Conservation (phyloP, 1,140 invertebrate species). For the Hetaerina americana region DNA sequence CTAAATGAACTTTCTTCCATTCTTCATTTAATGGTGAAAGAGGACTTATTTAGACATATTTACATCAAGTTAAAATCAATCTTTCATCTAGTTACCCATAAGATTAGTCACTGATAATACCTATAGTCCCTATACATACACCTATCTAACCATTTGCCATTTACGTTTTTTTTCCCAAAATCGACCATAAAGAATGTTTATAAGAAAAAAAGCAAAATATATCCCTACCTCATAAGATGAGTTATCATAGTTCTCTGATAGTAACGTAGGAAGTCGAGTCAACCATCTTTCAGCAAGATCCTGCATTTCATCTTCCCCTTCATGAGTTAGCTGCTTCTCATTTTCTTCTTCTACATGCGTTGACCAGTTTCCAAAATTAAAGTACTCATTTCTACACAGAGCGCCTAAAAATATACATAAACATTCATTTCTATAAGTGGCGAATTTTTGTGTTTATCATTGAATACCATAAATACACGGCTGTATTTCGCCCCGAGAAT, state of each 20-base stretch:
- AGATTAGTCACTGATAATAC: too few relatives aligned
- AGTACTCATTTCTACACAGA: constrained; percentile 26
- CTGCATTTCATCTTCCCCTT: constrained; percentile 52
- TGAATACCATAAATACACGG: constrained; percentile 12
- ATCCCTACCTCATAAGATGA: constrained; percentile 37
- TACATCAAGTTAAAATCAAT: too few relatives aligned
- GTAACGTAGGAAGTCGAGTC: constrained; percentile 42
- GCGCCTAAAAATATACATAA: constrained; percentile 18
- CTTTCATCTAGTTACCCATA: too few relatives aligned
- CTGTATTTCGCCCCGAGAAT: constrained; percentile 10
- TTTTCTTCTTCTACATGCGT: constrained; percentile 23
- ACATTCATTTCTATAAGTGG: constrained; percentile 8
- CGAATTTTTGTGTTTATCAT: constrained; percentile 8
- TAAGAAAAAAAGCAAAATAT: not conserved
- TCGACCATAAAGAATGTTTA: too few relatives aligned
- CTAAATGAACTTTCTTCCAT: too few relatives aligned
- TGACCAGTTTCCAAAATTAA: constrained; percentile 38
- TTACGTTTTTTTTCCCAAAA: too few relatives aligned
- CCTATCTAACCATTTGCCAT: too few relatives aligned
- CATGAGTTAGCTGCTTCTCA: constrained; percentile 39
- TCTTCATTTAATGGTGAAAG: too few relatives aligned
- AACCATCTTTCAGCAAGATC: constrained; percentile 49
- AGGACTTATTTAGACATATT: too few relatives aligned
- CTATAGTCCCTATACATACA: too few relatives aligned
- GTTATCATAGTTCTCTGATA: constrained; percentile 40